Base-by-base conservation (phyloP, 2,113 vertebrate genomes). In the Echinops telfairi region DNA sequence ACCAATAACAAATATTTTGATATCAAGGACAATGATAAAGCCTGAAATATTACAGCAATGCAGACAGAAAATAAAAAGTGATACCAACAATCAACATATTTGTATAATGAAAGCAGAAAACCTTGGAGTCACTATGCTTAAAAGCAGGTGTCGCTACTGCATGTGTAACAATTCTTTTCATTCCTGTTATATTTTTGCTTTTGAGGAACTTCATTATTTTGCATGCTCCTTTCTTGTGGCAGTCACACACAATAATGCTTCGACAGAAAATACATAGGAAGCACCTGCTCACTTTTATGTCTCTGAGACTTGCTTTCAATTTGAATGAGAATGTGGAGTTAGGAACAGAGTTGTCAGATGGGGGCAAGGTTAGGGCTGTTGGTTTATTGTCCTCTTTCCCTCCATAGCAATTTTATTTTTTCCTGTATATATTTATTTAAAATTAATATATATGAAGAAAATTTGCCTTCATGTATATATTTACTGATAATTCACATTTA, bases 241-340 rank as follows among this genome's bases (percentile, higher is more conserved):
- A 80, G 83, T 83, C 70, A 7, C 80, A 20, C 0, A 1, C 78
- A 64, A 78, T 96, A 96, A 98, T 75, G 73, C 97, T 97, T 86
- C 96, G 97, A 97, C 96, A 98, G 94, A 93, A 94, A 98, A 90
- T 95, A 97, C 91, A 95, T 89, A 87, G 53, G 7, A 83, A 97
- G 95, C 91, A 94, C 96, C 94, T 95, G 88, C 60, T 97, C 79
- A 92, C 88, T 95, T 94, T 66, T 83, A 90, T 96, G 84, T 96
- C 60, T 96, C 92, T 89, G 82, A 95, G 93, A 58, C 57, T 83
- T 73, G 11, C 90, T 92, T 97, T 97, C 96, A 85, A 47, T 93
- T 97, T 92, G 31, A 88, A 97, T 97, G 83, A 97, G 95, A 57
- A 78, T 36, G 82, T 0, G 0, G 19, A 94, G 88, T 57, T 88